A percentile compares a stretch with the other conserved stretches of the same genome.
Evolutionary conservation across 2,888 invertebrate genomes (phyloP).

Genomic region (Masnerella sp.): DNA sequence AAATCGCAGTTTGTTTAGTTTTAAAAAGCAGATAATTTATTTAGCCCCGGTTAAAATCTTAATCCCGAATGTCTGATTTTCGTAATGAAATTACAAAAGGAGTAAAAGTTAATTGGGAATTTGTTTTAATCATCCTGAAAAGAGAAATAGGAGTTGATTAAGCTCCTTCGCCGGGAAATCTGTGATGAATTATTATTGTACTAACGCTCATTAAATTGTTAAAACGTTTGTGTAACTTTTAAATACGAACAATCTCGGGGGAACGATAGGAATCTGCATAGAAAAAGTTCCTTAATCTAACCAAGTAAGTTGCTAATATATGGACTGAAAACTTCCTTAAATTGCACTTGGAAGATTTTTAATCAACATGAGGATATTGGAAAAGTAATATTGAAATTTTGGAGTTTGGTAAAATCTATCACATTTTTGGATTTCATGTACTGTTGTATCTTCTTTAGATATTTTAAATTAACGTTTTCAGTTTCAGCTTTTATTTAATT

Average conservation of each 20-base stretch:
- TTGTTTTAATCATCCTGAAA: not conserved
- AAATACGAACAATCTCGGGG: conserved; percentile 12
- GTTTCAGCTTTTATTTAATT: no score
- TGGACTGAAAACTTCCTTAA: conserved; percentile 2
- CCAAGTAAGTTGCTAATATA: conserved; percentile 15
- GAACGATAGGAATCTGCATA: conserved; percentile 17
- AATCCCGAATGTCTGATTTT: no score
- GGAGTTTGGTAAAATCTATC: not conserved
- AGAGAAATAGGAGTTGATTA: not conserved
- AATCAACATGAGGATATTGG: conserved; percentile 1
- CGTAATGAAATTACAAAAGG: no score
- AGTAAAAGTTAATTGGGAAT: not conserved
- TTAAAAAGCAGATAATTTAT: no score
- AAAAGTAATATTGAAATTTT: conserved; percentile 10
- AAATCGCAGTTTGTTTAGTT: no score
- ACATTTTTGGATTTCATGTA: no score
- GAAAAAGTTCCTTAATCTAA: conserved; percentile 18
- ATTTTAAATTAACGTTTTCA: no score
- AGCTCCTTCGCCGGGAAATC: not conserved
- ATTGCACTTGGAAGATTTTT: not conserved
- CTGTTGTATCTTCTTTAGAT: no score
- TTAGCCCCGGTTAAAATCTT: no score
- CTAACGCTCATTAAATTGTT: conserved; percentile 14
- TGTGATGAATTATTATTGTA: not conserved
- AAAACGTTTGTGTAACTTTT: conserved; percentile 19